Evolutionary conservation across 2,888 invertebrate species (phyloP).

Genomic region (Erannis defoliaria): DNA sequence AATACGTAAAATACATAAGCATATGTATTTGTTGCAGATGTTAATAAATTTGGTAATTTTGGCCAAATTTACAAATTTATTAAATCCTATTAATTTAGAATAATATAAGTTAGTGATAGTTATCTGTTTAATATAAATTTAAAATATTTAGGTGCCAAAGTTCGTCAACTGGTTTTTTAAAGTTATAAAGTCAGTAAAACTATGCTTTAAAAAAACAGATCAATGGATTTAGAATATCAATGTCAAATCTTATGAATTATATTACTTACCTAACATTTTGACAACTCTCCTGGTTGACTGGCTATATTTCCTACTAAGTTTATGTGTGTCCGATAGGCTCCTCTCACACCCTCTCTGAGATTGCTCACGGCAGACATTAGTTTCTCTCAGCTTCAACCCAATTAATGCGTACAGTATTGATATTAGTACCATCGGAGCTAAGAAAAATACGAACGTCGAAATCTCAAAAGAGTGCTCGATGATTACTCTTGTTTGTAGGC

Average conservation of each 20-base stretch:
- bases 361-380: conserved; percentile 67
- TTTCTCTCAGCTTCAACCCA: conserved; percentile 86
- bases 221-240: too few relatives aligned
- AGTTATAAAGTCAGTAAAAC: too few relatives aligned
- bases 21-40: too few relatives aligned
- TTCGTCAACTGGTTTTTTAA: too few relatives aligned
- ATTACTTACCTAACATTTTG: conserved; percentile 91
- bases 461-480: conserved; percentile 89
- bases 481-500: conserved; percentile 80
- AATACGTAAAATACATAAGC: too few relatives aligned
- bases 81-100: too few relatives aligned
- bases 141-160: too few relatives aligned
- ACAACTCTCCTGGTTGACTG: conserved; percentile 90
- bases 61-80: too few relatives aligned
- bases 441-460: conserved; percentile 91
- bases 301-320: conserved; percentile 72
- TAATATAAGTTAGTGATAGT: too few relatives aligned
- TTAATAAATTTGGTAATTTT: too few relatives aligned
- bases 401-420: conserved; percentile 90
- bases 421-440: conserved; percentile 91
- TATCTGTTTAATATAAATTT: too few relatives aligned
- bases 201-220: too few relatives aligned
- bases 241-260: not conserved
- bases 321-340: conserved; percentile 57
- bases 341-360: conserved; percentile 57